A percentile compares a stretch with the other conserved stretches of the same genome.
Evolutionary conservation across 2,797 vertebrate genomes (phyloP).

Genomic region (Mus minutoides): DNA sequence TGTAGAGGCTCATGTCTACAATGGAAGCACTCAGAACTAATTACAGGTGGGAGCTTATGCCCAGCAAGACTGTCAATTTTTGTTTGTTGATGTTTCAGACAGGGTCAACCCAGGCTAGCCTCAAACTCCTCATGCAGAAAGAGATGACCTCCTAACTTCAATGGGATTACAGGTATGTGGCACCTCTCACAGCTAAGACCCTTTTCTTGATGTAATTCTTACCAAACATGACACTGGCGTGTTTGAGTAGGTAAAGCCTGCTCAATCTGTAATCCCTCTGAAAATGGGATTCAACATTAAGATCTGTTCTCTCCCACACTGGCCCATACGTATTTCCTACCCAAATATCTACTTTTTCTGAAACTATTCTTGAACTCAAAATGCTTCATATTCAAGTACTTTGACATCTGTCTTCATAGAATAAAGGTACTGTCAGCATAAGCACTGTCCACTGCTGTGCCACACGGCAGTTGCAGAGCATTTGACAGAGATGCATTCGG

Average conservation of each 20-base stretch:
- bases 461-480: neutral
- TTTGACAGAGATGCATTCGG: neutral
- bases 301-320: neutral
- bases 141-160: neutral
- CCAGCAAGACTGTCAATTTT: neutral
- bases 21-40: neutral
- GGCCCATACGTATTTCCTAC: neutral
- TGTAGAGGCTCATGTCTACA: neutral
- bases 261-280: neutral
- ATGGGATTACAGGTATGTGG: no score
- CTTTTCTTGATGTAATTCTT: neutral
- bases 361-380: constrained; percentile 16
- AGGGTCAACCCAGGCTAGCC: neutral
- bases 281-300: neutral
- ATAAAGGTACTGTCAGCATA: neutral
- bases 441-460: neutral
- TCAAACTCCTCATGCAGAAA: neutral
- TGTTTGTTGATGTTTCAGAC: neutral
- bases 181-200: neutral
- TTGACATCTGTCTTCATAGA: neutral
- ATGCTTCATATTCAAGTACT: constrained; percentile 19
- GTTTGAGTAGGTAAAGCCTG: neutral
- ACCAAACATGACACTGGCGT: no score
- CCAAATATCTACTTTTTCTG: neutral
- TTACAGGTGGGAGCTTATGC: neutral